Evolutionary conservation across 2,888 invertebrate species (phyloP).

Genomic region (Chromoteleia sp.): DNA sequence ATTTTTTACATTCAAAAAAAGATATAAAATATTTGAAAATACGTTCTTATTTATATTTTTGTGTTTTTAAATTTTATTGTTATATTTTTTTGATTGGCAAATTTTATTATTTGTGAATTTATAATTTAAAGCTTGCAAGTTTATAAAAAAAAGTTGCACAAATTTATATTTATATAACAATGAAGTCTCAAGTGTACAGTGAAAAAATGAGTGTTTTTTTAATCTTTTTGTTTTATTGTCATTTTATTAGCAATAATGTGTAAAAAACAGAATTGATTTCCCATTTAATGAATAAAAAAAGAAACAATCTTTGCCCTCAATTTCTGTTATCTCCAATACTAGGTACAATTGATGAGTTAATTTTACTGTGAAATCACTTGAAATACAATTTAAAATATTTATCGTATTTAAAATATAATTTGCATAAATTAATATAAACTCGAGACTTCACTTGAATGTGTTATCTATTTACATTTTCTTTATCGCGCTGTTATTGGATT

Average conservation of each 20-base stretch:
- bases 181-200: constrained; percentile 26
- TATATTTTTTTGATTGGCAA: constrained; percentile 4
- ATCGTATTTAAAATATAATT: constrained; percentile 15
- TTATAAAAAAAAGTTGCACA: constrained; percentile 58
- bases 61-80: constrained; percentile 16
- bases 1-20: no score
- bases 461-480: constrained; percentile 62
- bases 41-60: constrained; percentile 3
- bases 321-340: no score
- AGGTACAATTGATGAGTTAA: background rate
- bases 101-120: background rate
- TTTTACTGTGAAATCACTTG: background rate
- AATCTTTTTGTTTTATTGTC: constrained; percentile 7
- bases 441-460: constrained; percentile 40
- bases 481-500: constrained; percentile 71
- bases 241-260: background rate
- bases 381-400: background rate
- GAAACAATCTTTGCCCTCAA: no score
- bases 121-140: constrained; percentile 20
- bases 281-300: no score
- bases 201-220: no score
- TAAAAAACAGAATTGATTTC: background rate
- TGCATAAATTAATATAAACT: background rate
- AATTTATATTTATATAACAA: constrained; percentile 33
- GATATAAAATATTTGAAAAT: constrained; percentile 16